phyloP scores from a whole-genome alignment of 1,140 invertebrate genomes.

The Drosophila kurseongensis region DNA sequence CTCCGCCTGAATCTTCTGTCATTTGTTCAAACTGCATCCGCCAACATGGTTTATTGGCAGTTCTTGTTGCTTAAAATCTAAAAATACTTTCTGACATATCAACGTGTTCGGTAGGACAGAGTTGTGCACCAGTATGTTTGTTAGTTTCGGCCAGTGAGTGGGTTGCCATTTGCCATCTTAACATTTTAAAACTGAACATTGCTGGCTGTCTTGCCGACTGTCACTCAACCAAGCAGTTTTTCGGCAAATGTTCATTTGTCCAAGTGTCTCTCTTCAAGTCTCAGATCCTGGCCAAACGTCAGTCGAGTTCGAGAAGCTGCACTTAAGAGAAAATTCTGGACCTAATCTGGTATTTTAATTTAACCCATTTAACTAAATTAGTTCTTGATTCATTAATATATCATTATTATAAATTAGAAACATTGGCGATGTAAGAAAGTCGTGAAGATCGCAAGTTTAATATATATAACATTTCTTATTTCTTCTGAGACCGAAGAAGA shows the following conservation, averaged over 20 bases:
- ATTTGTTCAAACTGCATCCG: conserved; percentile 80
- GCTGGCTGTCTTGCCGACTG: conserved; percentile 79
- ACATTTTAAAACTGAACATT: conserved; percentile 78
- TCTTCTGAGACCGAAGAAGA: too few species aligned
- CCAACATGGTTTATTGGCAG: conserved; percentile 72
- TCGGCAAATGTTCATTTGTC: conserved; percentile 72
- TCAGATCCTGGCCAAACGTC: conserved; percentile 45
- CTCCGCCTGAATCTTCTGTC: conserved; percentile 55
- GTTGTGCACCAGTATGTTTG: conserved; percentile 27
- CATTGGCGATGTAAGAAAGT: too few species aligned
- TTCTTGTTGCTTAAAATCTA: conserved; percentile 75
- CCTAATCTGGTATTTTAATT: too few species aligned
- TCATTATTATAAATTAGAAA: too few species aligned
- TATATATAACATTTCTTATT: too few species aligned
- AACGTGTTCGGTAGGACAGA: conserved; percentile 71
- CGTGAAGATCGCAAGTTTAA: too few species aligned
- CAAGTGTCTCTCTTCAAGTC: conserved; percentile 47
- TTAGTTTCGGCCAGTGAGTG: conserved; percentile 24
- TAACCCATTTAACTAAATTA: too few species aligned
- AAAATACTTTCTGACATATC: conserved; percentile 79
- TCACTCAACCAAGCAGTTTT: conserved; percentile 72
- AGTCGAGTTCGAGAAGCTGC: background rate
- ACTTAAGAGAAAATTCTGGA: too few species aligned
- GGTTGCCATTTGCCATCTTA: conserved; percentile 71
- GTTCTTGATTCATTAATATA: too few species aligned